phyloP scores from a whole-genome alignment of 2,888 invertebrate species.

The Euspilapteryx auroguttella region DNA sequence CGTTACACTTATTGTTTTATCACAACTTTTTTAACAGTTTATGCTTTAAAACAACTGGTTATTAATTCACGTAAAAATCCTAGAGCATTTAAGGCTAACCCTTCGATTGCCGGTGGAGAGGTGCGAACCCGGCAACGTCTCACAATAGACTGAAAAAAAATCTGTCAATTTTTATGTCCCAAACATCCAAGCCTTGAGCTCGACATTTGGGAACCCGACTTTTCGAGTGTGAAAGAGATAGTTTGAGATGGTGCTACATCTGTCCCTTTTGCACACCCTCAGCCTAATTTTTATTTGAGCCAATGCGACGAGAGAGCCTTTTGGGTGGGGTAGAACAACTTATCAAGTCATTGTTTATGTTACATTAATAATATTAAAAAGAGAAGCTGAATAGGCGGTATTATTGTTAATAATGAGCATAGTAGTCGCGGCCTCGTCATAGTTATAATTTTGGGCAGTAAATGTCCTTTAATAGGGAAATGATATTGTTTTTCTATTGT shows the following conservation, averaged over 20 bases:
- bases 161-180: conserved; percentile 61
- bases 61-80: too few species aligned
- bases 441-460: conserved; percentile 36
- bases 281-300: conserved; percentile 49
- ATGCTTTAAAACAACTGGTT: too few species aligned
- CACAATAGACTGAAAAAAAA: conserved; percentile 58
- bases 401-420: conserved; percentile 30
- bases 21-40: too few species aligned
- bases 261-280: conserved; percentile 37
- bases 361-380: conserved; percentile 55
- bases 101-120: conserved; percentile 19
- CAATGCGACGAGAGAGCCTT: conserved; percentile 42
- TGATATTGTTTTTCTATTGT: conserved; percentile 36
- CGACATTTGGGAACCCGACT: conserved; percentile 51
- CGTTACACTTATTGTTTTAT: too few species aligned
- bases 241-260: conserved; percentile 17
- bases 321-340: conserved; percentile 44
- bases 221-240: conserved; percentile 29
- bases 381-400: conserved; percentile 29
- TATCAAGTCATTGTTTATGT: conserved; percentile 59
- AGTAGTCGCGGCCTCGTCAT: conserved; percentile 18
- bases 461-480: conserved; percentile 26
- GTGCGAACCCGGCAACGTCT: conserved; percentile 20
- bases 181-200: conserved; percentile 54
- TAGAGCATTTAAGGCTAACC: conserved; percentile 28